Evolutionary conservation across 2,888 invertebrate species (phyloP).

Genomic region (Mongoloraphidia duomilia): DNA sequence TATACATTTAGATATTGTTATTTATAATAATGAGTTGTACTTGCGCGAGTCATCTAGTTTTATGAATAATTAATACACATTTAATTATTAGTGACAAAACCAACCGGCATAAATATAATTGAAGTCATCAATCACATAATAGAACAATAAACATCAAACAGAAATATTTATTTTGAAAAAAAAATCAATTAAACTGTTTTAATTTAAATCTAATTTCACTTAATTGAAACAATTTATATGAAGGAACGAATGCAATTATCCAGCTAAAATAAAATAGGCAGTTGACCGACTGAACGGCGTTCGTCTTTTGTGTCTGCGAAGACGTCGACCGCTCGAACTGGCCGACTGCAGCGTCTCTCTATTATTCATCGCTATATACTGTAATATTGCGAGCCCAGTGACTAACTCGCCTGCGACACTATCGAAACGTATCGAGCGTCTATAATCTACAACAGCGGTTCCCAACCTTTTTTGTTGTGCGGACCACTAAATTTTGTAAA

Average conservation of each 20-base stretch:
- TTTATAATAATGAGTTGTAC: too few species aligned
- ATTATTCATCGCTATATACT: conserved; percentile 21
- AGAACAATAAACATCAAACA: too few species aligned
- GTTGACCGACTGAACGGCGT: conserved; percentile 15
- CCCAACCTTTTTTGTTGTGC: too few species aligned
- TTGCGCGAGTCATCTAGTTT: too few species aligned
- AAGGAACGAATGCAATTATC: conserved; percentile 20
- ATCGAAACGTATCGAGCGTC: too few species aligned
- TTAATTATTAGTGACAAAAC: too few species aligned
- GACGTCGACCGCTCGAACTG: conserved; percentile 7
- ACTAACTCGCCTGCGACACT: conserved; percentile 18
- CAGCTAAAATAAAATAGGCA: conserved; percentile 18
- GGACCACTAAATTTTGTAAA: too few species aligned
- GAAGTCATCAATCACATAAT: too few species aligned
- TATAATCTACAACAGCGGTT: too few species aligned
- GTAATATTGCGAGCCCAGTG: conserved; percentile 15
- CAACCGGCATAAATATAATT: too few species aligned
- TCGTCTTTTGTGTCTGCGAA: conserved; percentile 9
- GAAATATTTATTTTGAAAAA: conserved; percentile 4
- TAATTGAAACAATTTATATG: conserved; percentile 21
- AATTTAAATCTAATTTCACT: conserved; percentile 21
- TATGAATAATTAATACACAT: too few species aligned
- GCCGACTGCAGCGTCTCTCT: conserved; percentile 12
- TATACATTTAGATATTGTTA: too few species aligned
- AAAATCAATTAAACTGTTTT: conserved; percentile 21